phyloP scores from a whole-genome alignment of 2,797 vertebrate genomes.

The Poeciliopsis paucimaculata region DNA sequence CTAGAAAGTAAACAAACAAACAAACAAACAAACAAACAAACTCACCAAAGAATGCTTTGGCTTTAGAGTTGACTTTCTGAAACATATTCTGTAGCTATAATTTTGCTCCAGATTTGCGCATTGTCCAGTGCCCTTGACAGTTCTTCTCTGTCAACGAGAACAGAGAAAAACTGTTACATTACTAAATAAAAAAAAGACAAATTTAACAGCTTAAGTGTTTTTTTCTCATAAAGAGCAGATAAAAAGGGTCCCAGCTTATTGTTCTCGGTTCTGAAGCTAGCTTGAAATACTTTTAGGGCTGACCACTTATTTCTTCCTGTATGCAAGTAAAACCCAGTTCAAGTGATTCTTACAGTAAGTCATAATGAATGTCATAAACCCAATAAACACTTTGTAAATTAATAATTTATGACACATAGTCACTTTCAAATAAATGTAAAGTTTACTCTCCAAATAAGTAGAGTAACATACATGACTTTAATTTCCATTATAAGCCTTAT shows the following conservation, averaged over 20 bases:
- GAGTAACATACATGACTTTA: slow-evolving; percentile 11
- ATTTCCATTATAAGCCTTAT: slow-evolving; percentile 32
- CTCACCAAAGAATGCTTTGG: not conserved
- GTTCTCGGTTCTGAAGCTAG: not conserved
- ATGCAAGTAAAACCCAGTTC: not conserved
- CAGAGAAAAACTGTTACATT: not conserved
- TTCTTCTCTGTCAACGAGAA: not conserved
- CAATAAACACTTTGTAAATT: slow-evolving; percentile 25
- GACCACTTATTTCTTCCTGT: not conserved
- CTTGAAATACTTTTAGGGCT: not conserved
- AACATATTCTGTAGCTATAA: not conserved
- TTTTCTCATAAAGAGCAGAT: not conserved
- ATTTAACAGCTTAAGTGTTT: not conserved
- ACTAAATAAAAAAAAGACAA: not conserved
- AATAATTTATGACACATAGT: slow-evolving; percentile 31
- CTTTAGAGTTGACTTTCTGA: not conserved
- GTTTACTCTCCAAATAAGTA: slow-evolving; percentile 30
- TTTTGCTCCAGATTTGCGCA: too few relatives aligned
- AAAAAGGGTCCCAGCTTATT: not conserved
- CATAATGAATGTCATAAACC: slow-evolving; percentile 21
- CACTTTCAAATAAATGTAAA: slow-evolving; percentile 15
- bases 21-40: not conserved
- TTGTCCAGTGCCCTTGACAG: not conserved
- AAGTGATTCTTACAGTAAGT: slow-evolving; percentile 4
- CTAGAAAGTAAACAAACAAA: not conserved